Evolutionary conservation across 2,113 vertebrate genomes (phyloP), one percentile per base, ranked within the genome.

Genomic region (Phylloscopus whistleri): DNA sequence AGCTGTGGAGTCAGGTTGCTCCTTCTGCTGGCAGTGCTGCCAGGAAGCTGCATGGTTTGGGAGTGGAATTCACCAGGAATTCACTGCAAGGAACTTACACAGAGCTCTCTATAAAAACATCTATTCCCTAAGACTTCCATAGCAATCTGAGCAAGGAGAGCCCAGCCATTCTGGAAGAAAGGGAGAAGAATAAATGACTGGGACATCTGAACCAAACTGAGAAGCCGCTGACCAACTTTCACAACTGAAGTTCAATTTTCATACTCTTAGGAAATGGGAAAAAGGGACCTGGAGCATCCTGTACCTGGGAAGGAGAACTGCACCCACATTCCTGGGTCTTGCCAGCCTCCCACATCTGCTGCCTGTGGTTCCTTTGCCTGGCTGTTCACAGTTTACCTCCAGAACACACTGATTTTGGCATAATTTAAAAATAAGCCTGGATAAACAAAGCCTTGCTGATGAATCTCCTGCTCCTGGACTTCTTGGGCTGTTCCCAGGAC

Each of bases 321-420:
- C 30, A 35, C 6, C 41, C n/a, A 9, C 17, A 17, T 31, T 55
- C 44, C 73, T 52, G n/a, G 37, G 23, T 26, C 80, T 78, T 90
- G 76, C 87, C 94, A 96, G 58, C 46, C 74, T 59, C 70, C 69
- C 80, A 75, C 84, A 44, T 68, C 16, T 2, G 0, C 22, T 96
- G 84, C 80, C 83, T 35, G 78, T 35, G 62, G 58, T 58, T 48
- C 53, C 19, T 60, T 30, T 46, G 46, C 69, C 89, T 91, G 94
- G 58, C 70, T 97, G 68, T 73, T 96, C 90, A 70, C 64, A 77
- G 77, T 89, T 93, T 87, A 43, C 68, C 88, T 92, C 66, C 87
- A 75, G 22, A 24, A 46, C 82, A 83, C 66, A 19, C 33, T 58
- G 28, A 14, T 37, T 78, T 20, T 72, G 68, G 27, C 77, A 55